A percentile compares a stretch with the other conserved stretches of the same genome.
Conservation (phyloP, 1,140 invertebrate genomes). For the Polyergus mexicanus region DNA sequence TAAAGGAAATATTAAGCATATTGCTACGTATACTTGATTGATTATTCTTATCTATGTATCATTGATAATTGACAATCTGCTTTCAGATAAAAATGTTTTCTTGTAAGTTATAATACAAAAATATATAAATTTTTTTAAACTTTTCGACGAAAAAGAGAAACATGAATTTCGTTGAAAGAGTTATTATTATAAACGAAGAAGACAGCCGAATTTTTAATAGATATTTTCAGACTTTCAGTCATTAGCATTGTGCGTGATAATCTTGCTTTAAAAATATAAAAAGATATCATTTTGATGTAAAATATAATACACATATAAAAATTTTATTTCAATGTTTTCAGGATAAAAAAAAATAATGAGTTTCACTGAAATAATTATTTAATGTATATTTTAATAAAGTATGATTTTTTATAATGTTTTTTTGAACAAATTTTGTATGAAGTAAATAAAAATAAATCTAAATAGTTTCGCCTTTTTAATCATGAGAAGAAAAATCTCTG, state of each 20-base stretch:
- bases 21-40: no score
- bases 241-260: background rate
- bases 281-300: background rate
- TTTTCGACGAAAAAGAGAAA: no score
- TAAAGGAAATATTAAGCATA: no score
- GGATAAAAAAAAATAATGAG: background rate
- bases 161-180: no score
- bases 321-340: background rate
- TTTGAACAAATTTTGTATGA: background rate
- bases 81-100: no score
- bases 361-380: background rate
- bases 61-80: no score
- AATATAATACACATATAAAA: background rate
- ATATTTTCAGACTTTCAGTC: background rate
- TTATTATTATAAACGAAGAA: no score
- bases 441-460: background rate
- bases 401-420: background rate
- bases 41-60: no score
- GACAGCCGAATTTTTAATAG: no score
- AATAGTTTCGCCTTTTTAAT: background rate
- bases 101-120: no score
- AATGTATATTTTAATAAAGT: background rate
- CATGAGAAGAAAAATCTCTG: background rate
- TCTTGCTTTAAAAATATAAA: background rate
- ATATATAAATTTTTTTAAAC: no score